Conservation (phyloP, 2,888 invertebrate species). For the Leptothorax acervorum region DNA sequence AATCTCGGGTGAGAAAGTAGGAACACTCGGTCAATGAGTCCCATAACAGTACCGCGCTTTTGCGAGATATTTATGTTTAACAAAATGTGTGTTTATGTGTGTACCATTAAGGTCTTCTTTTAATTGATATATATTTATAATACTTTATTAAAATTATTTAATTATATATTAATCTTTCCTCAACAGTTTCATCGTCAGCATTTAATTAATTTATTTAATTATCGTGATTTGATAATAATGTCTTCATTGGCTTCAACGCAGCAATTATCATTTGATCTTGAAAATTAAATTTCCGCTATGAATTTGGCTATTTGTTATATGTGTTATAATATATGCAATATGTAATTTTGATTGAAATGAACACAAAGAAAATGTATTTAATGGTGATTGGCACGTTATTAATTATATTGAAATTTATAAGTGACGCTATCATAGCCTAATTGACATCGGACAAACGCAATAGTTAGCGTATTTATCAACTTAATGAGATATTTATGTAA, state of each 20-base stretch:
- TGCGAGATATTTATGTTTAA: neutral
- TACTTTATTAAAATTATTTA: neutral
- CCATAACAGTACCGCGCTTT: too few species aligned
- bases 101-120: neutral
- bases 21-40: too few species aligned
- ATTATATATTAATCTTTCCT: neutral
- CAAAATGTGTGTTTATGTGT: neutral
- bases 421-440: constrained; percentile 8
- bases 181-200: neutral
- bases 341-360: constrained; percentile 13
- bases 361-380: constrained; percentile 36
- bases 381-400: constrained; percentile 6
- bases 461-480: constrained; percentile 22
- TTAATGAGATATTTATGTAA: constrained; percentile 35
- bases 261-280: constrained; percentile 14
- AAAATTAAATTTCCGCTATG: neutral
- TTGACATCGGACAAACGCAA: constrained; percentile 26
- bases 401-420: constrained; percentile 21
- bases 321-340: neutral
- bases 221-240: neutral
- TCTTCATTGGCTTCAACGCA: neutral
- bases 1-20: too few species aligned
- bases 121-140: neutral
- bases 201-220: constrained; percentile 21
- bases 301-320: neutral